Evolutionary conservation across 2,888 invertebrate genomes (phyloP).

Genomic region (Acleris literana): DNA sequence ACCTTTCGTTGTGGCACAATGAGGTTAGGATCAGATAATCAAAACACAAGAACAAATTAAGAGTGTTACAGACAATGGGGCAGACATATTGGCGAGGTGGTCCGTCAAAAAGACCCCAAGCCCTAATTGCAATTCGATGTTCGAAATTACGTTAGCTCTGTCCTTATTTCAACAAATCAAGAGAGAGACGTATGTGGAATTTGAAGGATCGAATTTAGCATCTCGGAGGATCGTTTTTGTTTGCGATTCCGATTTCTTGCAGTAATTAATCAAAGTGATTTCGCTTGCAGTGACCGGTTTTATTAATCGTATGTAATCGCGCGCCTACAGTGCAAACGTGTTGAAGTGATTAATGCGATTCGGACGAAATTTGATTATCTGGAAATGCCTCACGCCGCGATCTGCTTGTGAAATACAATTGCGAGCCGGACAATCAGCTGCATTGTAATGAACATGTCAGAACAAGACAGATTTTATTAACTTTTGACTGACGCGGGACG

Average conservation of each 20-base stretch:
- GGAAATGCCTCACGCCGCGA: constrained; percentile 50
- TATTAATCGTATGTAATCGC: constrained; percentile 68
- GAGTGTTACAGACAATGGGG: constrained; percentile 49
- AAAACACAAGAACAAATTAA: constrained; percentile 43
- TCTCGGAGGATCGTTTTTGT: constrained; percentile 63
- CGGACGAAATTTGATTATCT: constrained; percentile 74
- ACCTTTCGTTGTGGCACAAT: constrained; percentile 51
- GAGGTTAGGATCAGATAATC: constrained; percentile 35
- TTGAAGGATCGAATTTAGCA: not conserved
- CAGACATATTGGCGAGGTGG: constrained; percentile 50
- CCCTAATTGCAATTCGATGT: too few species aligned
- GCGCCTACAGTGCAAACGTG: constrained; percentile 67
- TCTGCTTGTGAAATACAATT: constrained; percentile 35
- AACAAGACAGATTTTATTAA: constrained; percentile 60
- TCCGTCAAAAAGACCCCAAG: constrained; percentile 11
- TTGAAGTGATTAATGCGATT: constrained; percentile 76
- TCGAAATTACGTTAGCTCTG: too few species aligned
- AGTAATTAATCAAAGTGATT: constrained; percentile 72
- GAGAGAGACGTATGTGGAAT: too few species aligned
- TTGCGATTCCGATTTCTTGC: constrained; percentile 50
- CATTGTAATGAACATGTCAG: constrained; percentile 60
- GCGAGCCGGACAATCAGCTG: constrained; percentile 32
- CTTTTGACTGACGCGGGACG: constrained; percentile 54
- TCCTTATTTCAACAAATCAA: too few species aligned
- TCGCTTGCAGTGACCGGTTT: constrained; percentile 58